Evolutionary conservation across 2,797 vertebrate species (phyloP).

Genomic region (Dallia pectoralis): DNA sequence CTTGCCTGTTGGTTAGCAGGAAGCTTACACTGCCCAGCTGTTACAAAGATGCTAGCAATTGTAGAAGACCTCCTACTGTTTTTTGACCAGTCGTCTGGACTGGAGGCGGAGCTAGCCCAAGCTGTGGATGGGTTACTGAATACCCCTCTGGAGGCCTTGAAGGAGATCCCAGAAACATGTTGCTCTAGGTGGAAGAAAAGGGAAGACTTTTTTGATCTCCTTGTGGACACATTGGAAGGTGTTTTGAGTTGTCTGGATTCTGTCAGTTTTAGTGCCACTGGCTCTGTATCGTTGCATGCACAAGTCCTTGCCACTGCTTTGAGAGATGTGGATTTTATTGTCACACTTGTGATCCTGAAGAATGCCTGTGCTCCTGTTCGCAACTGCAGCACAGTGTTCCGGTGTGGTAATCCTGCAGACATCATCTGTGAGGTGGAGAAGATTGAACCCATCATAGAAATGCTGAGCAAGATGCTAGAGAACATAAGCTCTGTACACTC

Average conservation of each 20-base stretch:
- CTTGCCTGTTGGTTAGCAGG: slow-evolving; percentile 91
- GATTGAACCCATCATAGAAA: slow-evolving; percentile 84
- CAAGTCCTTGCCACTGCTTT: slow-evolving; percentile 84
- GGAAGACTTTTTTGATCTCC: slow-evolving; percentile 91
- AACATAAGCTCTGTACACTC: slow-evolving; percentile 86
- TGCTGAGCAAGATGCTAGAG: slow-evolving; percentile 87
- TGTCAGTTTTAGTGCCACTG: slow-evolving; percentile 72
- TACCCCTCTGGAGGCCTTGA: slow-evolving; percentile 78
- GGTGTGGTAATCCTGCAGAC: slow-evolving; percentile 91
- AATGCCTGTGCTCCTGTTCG: slow-evolving; percentile 89
- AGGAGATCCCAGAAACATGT: slow-evolving; percentile 80
- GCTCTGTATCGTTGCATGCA: slow-evolving; percentile 76
- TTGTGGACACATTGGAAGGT: slow-evolving; percentile 88
- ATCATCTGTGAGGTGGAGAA: slow-evolving; percentile 93
- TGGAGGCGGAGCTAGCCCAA: slow-evolving; percentile 82
- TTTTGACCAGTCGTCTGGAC: slow-evolving; percentile 81
- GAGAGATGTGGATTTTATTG: slow-evolving; percentile 88
- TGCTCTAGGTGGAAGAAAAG: slow-evolving; percentile 89
- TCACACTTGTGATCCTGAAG: slow-evolving; percentile 88
- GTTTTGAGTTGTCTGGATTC: slow-evolving; percentile 87
- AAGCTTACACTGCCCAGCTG: slow-evolving; percentile 81
- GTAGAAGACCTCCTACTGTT: slow-evolving; percentile 87
- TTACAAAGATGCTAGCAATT: slow-evolving; percentile 82
- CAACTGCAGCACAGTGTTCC: slow-evolving; percentile 94
- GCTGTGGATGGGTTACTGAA: slow-evolving; percentile 79